Conservation (phyloP, 2,113 vertebrate species). For the Halcyon senegalensis region DNA sequence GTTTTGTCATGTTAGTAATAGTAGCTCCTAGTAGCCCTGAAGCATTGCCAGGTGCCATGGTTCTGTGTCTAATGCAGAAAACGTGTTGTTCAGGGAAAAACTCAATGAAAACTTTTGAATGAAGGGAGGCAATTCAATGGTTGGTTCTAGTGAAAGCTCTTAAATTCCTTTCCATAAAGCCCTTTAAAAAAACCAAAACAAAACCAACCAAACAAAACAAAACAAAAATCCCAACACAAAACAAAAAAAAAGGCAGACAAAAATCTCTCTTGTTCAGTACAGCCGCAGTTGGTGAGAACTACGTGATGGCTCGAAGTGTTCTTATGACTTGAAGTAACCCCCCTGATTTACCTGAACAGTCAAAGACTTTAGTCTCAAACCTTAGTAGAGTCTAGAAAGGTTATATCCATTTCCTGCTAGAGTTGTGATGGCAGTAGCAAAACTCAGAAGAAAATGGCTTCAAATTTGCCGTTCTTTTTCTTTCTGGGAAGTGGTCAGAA, state of each 20-base stretch:
- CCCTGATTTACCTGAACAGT: background rate
- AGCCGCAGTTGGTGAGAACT: background rate
- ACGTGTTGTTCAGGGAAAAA: background rate
- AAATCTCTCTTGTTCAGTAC: background rate
- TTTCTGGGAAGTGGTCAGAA: background rate
- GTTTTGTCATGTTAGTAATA: background rate
- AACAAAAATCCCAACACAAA: background rate
- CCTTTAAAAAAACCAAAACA: background rate
- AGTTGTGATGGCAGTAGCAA: background rate
- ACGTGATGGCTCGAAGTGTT: background rate
- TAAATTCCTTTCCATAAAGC: background rate
- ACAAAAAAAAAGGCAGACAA: background rate
- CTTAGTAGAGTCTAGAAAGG: background rate
- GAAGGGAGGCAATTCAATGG: background rate
- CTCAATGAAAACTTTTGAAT: background rate
- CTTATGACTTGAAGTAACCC: background rate
- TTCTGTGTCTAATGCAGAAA: background rate
- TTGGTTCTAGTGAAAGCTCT: background rate
- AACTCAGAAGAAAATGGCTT: background rate
- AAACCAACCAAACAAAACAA: no score
- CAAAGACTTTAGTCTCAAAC: background rate
- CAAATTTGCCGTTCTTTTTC: background rate
- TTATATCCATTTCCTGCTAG: background rate
- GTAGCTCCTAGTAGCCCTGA: background rate
- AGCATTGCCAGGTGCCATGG: background rate